These are phyloP conservation scores for Byasa hedistus DNA, from an alignment of 2,888 invertebrate genomes.

Conservation along the genomic window DNA sequence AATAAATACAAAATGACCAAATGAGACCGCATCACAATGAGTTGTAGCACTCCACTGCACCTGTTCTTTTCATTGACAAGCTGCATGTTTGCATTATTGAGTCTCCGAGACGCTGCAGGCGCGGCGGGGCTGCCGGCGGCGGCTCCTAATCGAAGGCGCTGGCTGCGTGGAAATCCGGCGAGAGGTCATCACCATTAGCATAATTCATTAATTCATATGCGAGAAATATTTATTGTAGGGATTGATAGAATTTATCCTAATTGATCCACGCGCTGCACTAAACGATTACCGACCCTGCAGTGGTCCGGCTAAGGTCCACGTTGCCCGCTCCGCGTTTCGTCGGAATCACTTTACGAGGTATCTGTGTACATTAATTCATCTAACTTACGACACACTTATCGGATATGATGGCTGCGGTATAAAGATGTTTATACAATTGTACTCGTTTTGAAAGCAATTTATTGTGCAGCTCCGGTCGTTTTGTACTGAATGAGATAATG, in stretches of 20 bases:
- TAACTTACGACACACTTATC: slow-evolving; percentile 28
- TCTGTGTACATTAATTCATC: slow-evolving; percentile 25
- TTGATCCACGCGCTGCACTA: slow-evolving; percentile 1
- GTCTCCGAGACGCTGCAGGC: too few species aligned
- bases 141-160: slow-evolving; percentile 1
- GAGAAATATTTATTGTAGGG: slow-evolving; percentile 20
- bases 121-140: too few species aligned
- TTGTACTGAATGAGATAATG: slow-evolving; percentile 23
- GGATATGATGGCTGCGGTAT: slow-evolving; percentile 24
- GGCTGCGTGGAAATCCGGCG: slow-evolving; percentile 11
- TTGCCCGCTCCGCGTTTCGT: not conserved
- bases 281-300: not conserved
- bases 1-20: too few species aligned
- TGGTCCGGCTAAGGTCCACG: not conserved
- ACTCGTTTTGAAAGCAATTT: slow-evolving; percentile 28
- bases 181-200: slow-evolving; percentile 17
- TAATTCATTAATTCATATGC: slow-evolving; percentile 24
- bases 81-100: too few species aligned
- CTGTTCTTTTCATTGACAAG: too few species aligned
- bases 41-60: too few species aligned
- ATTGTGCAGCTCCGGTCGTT: slow-evolving; percentile 5
- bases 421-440: slow-evolving; percentile 28
- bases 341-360: slow-evolving; percentile 23
- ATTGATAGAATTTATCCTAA: slow-evolving; percentile 22
- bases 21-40: too few species aligned